phyloP scores from a whole-genome alignment of 2,888 invertebrate genomes.

The Acanthoscelides obtectus region DNA sequence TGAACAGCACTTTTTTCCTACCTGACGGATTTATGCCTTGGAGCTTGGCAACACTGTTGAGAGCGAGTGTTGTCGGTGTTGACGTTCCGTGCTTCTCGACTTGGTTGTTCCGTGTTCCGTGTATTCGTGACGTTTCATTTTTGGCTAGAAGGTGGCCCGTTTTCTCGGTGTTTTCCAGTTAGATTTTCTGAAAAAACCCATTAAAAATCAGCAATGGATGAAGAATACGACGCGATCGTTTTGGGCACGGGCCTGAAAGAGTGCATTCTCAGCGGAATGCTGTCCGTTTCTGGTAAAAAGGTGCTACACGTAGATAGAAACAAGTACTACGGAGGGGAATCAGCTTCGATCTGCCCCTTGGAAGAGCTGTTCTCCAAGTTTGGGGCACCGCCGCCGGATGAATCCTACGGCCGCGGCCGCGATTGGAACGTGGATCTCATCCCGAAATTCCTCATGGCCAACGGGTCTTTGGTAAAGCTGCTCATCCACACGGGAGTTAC shows the following conservation, averaged over 20 bases:
- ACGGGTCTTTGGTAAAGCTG: constrained; percentile 92
- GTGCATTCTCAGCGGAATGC: constrained; percentile 98
- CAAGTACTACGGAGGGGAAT: constrained; percentile 99
- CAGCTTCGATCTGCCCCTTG: constrained; percentile 97
- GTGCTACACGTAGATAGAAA: constrained; percentile 99
- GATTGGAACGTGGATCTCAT: constrained; percentile 99
- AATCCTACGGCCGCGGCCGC: constrained; percentile 83
- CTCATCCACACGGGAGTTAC: constrained; percentile 98
- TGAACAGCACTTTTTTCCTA: too few species aligned
- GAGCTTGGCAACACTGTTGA: too few species aligned
- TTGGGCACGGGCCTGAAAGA: constrained; percentile 99
- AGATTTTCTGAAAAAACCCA: not conserved
- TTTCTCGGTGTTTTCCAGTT: constrained; percentile 20
- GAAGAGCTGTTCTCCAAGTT: constrained; percentile 91
- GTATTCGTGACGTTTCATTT: constrained; percentile 23
- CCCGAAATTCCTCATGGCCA: constrained; percentile 99
- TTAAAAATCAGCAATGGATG: constrained; percentile 74
- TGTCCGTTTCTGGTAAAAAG: constrained; percentile 98
- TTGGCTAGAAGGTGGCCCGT: constrained; percentile 24
- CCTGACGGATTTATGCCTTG: too few species aligned
- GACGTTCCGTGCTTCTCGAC: not conserved
- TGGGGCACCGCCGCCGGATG: constrained; percentile 74
- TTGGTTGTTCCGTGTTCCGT: not conserved
- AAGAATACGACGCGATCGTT: constrained; percentile 99
- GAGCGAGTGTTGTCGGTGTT: not conserved